phyloP scores from a whole-genome alignment of 2,113 vertebrate species.

The Poecilia latipinna region DNA sequence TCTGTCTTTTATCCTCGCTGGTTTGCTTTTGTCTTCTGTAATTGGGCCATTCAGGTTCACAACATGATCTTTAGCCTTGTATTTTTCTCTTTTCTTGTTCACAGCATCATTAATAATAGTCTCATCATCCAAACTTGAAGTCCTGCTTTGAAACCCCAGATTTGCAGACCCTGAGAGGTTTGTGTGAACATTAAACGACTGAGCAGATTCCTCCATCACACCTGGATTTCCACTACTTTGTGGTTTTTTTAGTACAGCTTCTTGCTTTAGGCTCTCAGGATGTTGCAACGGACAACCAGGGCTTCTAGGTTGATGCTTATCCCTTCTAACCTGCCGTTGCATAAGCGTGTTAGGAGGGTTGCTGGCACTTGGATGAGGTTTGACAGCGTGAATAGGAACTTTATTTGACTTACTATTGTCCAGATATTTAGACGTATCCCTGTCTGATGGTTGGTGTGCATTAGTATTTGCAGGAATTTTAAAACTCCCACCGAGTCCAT shows the following conservation, averaged over 20 bases:
- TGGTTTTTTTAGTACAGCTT: conserved; percentile 80
- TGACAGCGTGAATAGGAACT: conserved; percentile 88
- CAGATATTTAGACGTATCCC: conserved; percentile 76
- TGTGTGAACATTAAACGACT: conserved; percentile 72
- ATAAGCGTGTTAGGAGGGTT: conserved; percentile 84
- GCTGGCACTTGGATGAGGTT: conserved; percentile 87
- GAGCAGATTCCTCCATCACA: conserved; percentile 73
- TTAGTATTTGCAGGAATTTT: conserved; percentile 80
- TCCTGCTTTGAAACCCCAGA: conserved; percentile 68
- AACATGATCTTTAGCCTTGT: conserved; percentile 82
- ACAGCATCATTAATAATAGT: conserved; percentile 78
- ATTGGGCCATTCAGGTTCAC: conserved; percentile 82
- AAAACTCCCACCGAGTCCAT: conserved; percentile 82
- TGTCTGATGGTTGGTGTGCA: conserved; percentile 69
- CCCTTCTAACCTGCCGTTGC: conserved; percentile 85
- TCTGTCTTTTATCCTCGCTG: conserved; percentile 91
- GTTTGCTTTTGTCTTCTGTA: conserved; percentile 83
- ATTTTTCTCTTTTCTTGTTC: conserved; percentile 87
- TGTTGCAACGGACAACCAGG: conserved; percentile 81
- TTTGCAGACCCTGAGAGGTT: conserved; percentile 64
- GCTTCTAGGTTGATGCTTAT: conserved; percentile 82
- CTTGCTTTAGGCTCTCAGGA: conserved; percentile 81
- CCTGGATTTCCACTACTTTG: conserved; percentile 73
- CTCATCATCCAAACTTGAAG: conserved; percentile 78
- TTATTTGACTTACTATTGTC: conserved; percentile 84